Evolutionary conservation across 1,140 invertebrate genomes (phyloP), one percentile per base, ranked within the genome.

Genomic region (Drosophila neocordata): DNA sequence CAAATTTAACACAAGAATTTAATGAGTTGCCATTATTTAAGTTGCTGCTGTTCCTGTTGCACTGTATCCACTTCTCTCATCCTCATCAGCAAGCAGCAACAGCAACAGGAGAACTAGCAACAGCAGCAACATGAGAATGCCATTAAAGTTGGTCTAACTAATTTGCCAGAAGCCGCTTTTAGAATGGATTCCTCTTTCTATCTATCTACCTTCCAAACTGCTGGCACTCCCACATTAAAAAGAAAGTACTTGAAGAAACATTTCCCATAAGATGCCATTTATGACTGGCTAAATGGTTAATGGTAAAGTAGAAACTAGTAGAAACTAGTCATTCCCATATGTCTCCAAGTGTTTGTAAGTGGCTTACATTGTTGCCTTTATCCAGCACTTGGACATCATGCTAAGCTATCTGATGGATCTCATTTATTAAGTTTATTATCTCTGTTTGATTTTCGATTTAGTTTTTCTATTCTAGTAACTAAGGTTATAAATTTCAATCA

Each of bases 101-200:
- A 22, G 12, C 11, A 11, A 1, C 48, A 20, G n/a, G n/a, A n/a
- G n/a, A n/a, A n/a, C n/a, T n/a, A n/a, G 9, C 13, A 56, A 13
- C 53, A 56, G 6, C 53, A 56, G 15, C 53, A 56, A 56, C 53
- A 56, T 56, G 53, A 35, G 27, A 56, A 56, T 56, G 13, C 53
- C 53, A 56, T 56, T 56, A 56, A 35, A 34, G 53, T 34, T 56
- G 27, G 27, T n/a, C 27, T 34, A 56, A 56, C 53, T n/a, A 15
- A 56, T 35, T 56, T 12, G 27, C 53, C 31, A 18, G 31, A 13
- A 15, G 53, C 13, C 15, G 31, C 31, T 13, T 18, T 48, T 48
- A n/a, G 38, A 12, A 44, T 55, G 27, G 27, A 12, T 15, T 34
- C 8, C 27, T 31, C 13, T 18, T 48, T 48, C 8, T 4, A 48